Evolutionary conservation across 2,797 vertebrate species (phyloP), one percentile per base, ranked within the genome.

Genomic region (Lates japonicus): DNA sequence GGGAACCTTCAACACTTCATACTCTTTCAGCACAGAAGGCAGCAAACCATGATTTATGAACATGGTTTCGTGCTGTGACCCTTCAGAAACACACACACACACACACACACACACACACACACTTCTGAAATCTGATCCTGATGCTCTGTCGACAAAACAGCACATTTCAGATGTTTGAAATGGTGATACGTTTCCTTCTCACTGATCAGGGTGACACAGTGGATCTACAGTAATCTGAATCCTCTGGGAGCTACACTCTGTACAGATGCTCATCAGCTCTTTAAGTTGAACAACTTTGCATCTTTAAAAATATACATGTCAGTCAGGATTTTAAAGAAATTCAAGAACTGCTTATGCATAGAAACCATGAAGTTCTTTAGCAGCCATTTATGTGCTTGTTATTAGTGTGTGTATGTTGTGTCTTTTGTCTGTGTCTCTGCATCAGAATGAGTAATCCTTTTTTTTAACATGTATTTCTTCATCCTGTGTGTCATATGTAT

Each of bases 171-270:
- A 76, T 70, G 41, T 54, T 61, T 14, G 52, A 78, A 76, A 71
- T 6, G 41, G 39, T 73, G 78, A 89, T 74, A 78, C 63, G 62
- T 54, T 69, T 19, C 17, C 22, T 10, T 29, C 58, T 31, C 70
- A 86, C 84, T 44, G 84, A 91, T 90, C 82, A 48, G 66, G 55
- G 48, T 78, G 81, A 29, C 25, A 29, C 25, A 29, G 25, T 29
- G 25, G 25, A 80, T 71, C 48, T 52, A 35, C 22, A 72, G 86
- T 70, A 84, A 89, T 41, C 33, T 4, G 71, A 86, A 31, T 65
- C 76, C 63, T 62, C 22, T 44, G 33, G 37, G 25, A 39, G 65
- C 29, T 58, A 3, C 29, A 13, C 33, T 73, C 37, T 58, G 57
- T 5, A 61, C 54, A 33, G 66, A 75, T 39, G 49, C 70, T 57